A percentile compares a stretch with the other conserved stretches of the same genome.
phyloP scores from a whole-genome alignment of 1,140 invertebrate genomes.

The Ditylenchus dipsaci region DNA sequence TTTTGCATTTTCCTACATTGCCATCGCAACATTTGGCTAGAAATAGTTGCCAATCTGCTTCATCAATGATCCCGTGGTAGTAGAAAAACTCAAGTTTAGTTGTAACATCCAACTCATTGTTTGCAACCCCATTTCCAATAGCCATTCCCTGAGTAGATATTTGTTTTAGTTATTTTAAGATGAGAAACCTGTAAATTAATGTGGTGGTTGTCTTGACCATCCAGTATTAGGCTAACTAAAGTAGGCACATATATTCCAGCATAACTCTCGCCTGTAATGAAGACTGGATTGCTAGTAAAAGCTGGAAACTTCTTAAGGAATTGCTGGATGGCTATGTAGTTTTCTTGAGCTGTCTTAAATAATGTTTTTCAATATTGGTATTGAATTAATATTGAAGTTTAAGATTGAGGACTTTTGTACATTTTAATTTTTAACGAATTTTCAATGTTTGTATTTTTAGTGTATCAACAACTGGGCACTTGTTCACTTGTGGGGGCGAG shows the following conservation, averaged over 20 bases:
- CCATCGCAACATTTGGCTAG: slow-evolving; percentile 45
- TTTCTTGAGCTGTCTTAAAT: slow-evolving; percentile 57
- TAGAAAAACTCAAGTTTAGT: slow-evolving; percentile 47
- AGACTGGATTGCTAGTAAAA: slow-evolving; percentile 59
- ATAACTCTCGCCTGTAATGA: slow-evolving; percentile 61
- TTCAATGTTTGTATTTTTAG: too few relatives aligned
- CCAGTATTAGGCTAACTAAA: slow-evolving; percentile 59
- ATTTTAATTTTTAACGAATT: too few relatives aligned
- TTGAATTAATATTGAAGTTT: too few relatives aligned
- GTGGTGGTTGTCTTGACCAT: slow-evolving; percentile 1
- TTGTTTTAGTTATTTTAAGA: not conserved
- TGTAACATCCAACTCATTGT: slow-evolving; percentile 45
- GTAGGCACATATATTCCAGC: slow-evolving; percentile 61
- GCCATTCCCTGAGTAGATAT: slow-evolving; percentile 40
- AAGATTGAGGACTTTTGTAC: too few relatives aligned
- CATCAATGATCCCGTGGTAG: slow-evolving; percentile 50
- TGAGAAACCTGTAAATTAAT: slow-evolving; percentile 30
- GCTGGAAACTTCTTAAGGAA: slow-evolving; percentile 64
- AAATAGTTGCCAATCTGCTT: slow-evolving; percentile 43
- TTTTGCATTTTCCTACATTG: slow-evolving; percentile 2
- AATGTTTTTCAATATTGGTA: not conserved
- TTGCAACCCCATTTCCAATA: slow-evolving; percentile 51
- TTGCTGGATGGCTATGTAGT: slow-evolving; percentile 61
- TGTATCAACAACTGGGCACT: too few relatives aligned
- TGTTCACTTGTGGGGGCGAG: too few relatives aligned